A percentile compares a stretch with the other conserved stretches of the same genome.
These are phyloP conservation scores for Pomatostomus ruficeps DNA, from an alignment of 2,113 vertebrate genomes.

Conservation along the genomic window DNA sequence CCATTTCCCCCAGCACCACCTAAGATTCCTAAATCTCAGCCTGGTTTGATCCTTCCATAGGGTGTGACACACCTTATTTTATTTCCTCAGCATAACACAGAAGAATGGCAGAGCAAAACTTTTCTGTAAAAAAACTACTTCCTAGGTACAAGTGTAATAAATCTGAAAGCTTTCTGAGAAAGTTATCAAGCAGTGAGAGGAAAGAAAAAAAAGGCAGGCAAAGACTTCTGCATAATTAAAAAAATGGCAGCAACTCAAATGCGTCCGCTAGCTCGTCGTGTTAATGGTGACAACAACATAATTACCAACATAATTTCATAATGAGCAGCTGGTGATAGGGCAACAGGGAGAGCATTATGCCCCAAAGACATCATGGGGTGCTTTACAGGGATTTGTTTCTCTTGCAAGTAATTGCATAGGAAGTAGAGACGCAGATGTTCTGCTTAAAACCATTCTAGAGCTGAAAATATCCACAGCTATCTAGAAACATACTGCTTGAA, in stretches of 20 bases:
- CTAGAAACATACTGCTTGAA: background rate
- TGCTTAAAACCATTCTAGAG: background rate
- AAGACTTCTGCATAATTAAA: background rate
- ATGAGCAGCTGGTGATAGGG: background rate
- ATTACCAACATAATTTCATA: background rate
- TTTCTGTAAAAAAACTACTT: background rate
- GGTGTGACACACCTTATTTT: background rate
- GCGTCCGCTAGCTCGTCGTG: rapidly evolving
- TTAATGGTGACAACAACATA: background rate
- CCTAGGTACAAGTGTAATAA: background rate
- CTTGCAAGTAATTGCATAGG: background rate
- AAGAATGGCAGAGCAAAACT: background rate
- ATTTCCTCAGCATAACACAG: background rate
- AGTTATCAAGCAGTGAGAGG: background rate
- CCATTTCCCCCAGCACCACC: background rate
- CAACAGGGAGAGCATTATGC: background rate
- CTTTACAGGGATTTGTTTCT: background rate
- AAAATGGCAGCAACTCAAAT: background rate
- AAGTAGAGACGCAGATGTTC: background rate
- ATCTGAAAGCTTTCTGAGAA: background rate
- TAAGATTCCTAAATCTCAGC: background rate
- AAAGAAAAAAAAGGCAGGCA: background rate
- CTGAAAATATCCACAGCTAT: background rate
- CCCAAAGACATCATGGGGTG: background rate
- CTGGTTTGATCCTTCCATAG: background rate